Conservation (phyloP, 1,140 invertebrate genomes). For the Drosophila auraria region DNA sequence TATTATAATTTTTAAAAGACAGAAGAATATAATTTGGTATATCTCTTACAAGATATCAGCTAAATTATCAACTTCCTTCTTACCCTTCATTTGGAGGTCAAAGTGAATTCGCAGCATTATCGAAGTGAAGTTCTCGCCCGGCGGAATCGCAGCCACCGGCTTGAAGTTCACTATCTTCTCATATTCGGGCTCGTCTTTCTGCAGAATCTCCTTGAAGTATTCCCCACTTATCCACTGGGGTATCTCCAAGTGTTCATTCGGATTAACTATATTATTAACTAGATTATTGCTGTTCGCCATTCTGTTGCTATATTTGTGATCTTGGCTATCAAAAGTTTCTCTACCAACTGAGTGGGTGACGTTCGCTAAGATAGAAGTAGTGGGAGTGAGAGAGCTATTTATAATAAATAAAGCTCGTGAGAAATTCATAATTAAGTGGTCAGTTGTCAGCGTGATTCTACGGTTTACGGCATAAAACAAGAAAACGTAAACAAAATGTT, state of each 20-base stretch:
- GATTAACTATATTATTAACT: constrained; percentile 42
- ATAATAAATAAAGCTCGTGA: too few species aligned
- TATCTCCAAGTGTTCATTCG: constrained; percentile 67
- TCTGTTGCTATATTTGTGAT: background rate
- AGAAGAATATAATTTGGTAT: too few species aligned
- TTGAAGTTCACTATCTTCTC: constrained; percentile 60
- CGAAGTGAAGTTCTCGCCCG: constrained; percentile 75
- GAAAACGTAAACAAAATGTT: background rate
- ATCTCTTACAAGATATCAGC: background rate
- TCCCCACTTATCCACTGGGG: constrained; percentile 85
- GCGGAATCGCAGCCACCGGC: constrained; percentile 67
- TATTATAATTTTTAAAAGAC: too few species aligned
- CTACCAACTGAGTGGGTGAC: background rate
- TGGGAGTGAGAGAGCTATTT: constrained; percentile 2
- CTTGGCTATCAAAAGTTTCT: background rate
- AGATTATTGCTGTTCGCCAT: constrained; percentile 1
- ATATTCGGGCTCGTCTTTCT: constrained; percentile 80
- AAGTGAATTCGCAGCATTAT: constrained; percentile 68
- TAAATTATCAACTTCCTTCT: background rate
- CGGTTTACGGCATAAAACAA: background rate
- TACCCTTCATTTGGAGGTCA: constrained; percentile 67
- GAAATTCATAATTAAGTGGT: background rate
- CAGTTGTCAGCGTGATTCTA: background rate
- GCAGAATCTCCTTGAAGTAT: constrained; percentile 84
- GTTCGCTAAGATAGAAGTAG: background rate